Base-by-base conservation (phyloP, 2,797 vertebrate genomes). In the Ctenopoma multispine region DNA sequence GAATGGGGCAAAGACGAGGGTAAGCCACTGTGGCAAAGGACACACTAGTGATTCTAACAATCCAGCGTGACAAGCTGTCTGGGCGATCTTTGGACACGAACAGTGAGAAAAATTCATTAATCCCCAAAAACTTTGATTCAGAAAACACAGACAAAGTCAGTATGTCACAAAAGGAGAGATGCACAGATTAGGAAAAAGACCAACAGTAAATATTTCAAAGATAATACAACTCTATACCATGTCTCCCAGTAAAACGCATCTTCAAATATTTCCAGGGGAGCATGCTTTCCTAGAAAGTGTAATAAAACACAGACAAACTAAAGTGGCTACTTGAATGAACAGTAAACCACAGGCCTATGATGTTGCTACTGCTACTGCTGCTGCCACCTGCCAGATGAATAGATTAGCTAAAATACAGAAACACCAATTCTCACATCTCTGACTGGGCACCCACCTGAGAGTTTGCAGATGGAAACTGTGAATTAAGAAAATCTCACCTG, bases 401-500 rank as follows among this genome's bases (percentile, higher is more conserved):
- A 69, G 31, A 72, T 80, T 46, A 71, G 14, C 41, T 56, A 12
- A 69, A 41, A 59, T 46, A 54, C 38, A 72, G 40, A 50, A 66
- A 36, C 40, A 70, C 9, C 17, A 58, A 63, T 63, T 64, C 44
- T 71, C 59, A 38, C 65, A 56, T 74, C 23, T 29, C 34, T 57
- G 40, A 73, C 79, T 57, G 66, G 67, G 53, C 51, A 65, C 31
- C 60, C 61, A 63, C 44, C 31, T 54, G 68, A 77, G 81, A 82
- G 48, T 74, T 68, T 57, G 4, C 20, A 63, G 41, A 51, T 43
- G 10, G 36, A 64, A 88, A 10, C 60, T 85, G 87, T 76, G 20
- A 86, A 87, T 84, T 84, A 73, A 54, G 40, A 77, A 85, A 83
- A 54, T 79, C 62, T 75, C 76, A 85, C 76, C 59, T 70, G 59